A percentile compares a stretch with the other conserved stretches of the same genome.
Evolutionary conservation across 2,888 invertebrate genomes (phyloP).

Genomic region (Leistus spinibarbis): DNA sequence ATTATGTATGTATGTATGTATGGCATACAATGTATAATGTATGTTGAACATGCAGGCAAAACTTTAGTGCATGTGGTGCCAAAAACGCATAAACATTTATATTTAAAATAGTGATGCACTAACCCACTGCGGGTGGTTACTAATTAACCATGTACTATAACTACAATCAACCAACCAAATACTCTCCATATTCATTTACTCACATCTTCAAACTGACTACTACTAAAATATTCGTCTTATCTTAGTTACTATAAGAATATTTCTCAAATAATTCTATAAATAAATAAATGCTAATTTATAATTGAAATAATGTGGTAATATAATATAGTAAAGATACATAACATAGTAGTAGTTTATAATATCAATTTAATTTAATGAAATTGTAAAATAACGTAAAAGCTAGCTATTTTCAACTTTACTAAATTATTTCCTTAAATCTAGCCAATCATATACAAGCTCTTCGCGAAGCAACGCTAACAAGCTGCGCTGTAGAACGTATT

Average conservation of each 20-base stretch:
- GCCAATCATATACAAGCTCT: too few relatives aligned
- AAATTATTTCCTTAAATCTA: too few relatives aligned
- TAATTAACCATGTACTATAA: slow-evolving; percentile 32
- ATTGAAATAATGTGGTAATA: too few relatives aligned
- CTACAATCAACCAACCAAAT: background rate
- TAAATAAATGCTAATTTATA: too few relatives aligned
- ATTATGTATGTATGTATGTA: background rate
- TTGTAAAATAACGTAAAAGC: too few relatives aligned
- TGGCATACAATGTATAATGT: background rate
- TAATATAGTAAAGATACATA: too few relatives aligned
- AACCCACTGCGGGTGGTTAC: slow-evolving; percentile 26
- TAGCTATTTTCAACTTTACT: too few relatives aligned
- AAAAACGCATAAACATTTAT: slow-evolving; percentile 16
- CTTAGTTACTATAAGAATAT: background rate
- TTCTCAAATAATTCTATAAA: background rate
- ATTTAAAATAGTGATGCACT: slow-evolving; percentile 13
- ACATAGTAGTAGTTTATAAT: too few relatives aligned
- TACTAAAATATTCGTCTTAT: background rate
- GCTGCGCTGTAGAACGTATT: too few relatives aligned
- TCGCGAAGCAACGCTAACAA: too few relatives aligned
- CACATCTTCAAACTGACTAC: background rate
- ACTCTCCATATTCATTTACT: background rate
- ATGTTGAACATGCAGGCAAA: background rate
- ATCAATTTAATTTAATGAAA: too few relatives aligned
- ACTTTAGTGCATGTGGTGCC: slow-evolving; percentile 11